Percentiles rank a stretch among this genome's conserved stretches.
phyloP scores from a whole-genome alignment of 2,797 vertebrate genomes.

The Alfaro cultratus region DNA sequence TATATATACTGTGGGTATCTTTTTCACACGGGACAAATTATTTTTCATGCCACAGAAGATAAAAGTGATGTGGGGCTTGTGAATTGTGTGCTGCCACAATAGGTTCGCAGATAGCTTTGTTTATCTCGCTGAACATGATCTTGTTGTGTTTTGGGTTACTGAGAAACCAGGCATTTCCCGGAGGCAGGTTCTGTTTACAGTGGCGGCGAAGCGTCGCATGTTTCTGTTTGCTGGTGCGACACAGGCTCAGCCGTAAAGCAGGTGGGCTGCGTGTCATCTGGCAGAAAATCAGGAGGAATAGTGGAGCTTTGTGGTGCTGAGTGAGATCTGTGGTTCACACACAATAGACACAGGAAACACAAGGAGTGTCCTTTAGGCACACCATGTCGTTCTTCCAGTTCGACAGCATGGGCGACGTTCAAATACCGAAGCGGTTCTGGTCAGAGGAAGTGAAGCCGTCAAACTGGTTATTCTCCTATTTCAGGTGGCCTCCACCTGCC shows the following conservation, averaged over 20 bases:
- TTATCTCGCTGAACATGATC: slow-evolving; percentile 12
- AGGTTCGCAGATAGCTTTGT: background rate
- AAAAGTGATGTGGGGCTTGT: slow-evolving; percentile 9
- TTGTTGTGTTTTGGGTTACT: slow-evolving; percentile 6
- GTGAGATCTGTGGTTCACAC: slow-evolving; percentile 27
- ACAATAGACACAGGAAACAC: background rate
- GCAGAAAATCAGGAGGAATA: slow-evolving; percentile 11
- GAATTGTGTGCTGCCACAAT: background rate
- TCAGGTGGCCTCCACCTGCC: slow-evolving; percentile 17
- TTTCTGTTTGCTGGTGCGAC: slow-evolving; percentile 50
- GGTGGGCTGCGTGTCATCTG: slow-evolving; percentile 30
- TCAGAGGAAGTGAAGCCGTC: slow-evolving; percentile 44
- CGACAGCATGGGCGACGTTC: slow-evolving; percentile 35
- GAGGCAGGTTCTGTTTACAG: slow-evolving; percentile 49
- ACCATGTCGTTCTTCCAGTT: slow-evolving; percentile 52
- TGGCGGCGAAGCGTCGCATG: slow-evolving; percentile 37
- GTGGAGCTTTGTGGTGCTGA: slow-evolving; percentile 7
- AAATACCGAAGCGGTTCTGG: slow-evolving; percentile 16
- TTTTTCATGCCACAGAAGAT: slow-evolving; percentile 10
- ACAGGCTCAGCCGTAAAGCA: slow-evolving; percentile 29
- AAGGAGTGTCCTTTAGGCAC: background rate
- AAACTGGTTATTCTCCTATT: slow-evolving; percentile 51
- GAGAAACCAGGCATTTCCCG: slow-evolving; percentile 14
- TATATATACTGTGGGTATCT: slow-evolving; percentile 49
- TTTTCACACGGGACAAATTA: slow-evolving; percentile 16